Base-by-base conservation (phyloP, 2,888 invertebrate species). In the Drosophila phalerata region DNA sequence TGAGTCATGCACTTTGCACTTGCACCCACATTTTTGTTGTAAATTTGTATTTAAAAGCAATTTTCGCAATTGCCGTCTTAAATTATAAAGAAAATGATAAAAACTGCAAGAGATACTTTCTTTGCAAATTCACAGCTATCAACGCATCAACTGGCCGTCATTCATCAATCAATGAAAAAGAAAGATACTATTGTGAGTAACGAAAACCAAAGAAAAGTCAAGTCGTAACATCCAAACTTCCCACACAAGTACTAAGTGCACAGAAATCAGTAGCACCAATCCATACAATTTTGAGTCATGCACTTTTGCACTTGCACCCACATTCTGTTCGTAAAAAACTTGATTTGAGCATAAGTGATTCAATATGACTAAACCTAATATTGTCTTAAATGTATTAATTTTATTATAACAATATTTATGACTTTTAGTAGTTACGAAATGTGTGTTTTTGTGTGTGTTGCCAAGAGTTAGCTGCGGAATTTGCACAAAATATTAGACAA, bases 151-250 rank as follows among this genome's bases (percentile, higher is more conserved):
- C 93, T 90, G 93, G 93, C 89, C 93, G 93, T 91, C 91, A 92
- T 86, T 93, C 93, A 90, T 93, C 92, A 88, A 92, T 93, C 88
- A 92, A 92, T 86, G 94, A 94, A 91, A 94, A 93, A 92, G 93
- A 94, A 89, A 88, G 93, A 78, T 94, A 94, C 91, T 94, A 94
- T 92, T 95, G 95, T 93, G 93, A 94, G 94, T 93, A 93, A 91
- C 78, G 79, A 83, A 79, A 70, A 79, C 68, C 71, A 73, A 69
- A 52, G 63, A 56, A 28, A 70, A 66, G 53, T 58, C 75, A 88
- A 67, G 52, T 62, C 49, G 63, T 68, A 71, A 67, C 83, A 76
- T 68, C 66, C 45, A 62, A 51, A 19, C 15, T 5, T 10, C n/a
- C 52, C 37, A 17, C 47, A 53, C 34, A 42, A 45, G 17, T 32